These are phyloP conservation scores for Pelecanoides urinatrix DNA, from an alignment of 2,113 vertebrate genomes.

Conservation along the genomic window DNA sequence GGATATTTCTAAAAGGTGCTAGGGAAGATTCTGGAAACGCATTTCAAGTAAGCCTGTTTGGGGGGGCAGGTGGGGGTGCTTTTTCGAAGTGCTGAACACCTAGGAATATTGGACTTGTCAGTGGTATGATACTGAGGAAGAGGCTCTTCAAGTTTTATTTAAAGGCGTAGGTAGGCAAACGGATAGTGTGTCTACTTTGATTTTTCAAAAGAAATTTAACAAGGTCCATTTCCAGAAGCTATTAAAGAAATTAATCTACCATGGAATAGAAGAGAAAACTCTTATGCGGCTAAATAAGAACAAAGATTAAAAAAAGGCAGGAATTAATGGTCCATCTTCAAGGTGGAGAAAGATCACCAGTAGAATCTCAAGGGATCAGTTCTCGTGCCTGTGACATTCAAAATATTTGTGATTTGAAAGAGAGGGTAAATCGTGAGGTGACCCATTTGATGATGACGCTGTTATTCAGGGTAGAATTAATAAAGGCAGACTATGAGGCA, in stretches of 20 bases:
- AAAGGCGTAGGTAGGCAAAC: not conserved
- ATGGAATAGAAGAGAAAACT: not conserved
- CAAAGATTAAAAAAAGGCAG: not conserved
- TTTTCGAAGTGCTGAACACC: not conserved
- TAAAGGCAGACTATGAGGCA: not conserved
- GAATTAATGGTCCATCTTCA: not conserved
- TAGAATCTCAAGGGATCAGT: not conserved
- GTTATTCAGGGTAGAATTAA: not conserved
- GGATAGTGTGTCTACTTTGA: not conserved
- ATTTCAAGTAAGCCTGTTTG: not conserved
- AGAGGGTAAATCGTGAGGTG: not conserved
- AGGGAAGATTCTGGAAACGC: not conserved
- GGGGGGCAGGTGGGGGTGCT: not conserved
- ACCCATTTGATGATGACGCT: not conserved
- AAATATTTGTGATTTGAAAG: not conserved
- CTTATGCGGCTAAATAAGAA: not conserved
- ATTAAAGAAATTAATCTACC: constrained; percentile 33
- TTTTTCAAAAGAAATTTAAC: constrained; percentile 19
- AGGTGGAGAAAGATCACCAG: not conserved
- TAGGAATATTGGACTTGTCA: not conserved
- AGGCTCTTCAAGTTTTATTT: not conserved
- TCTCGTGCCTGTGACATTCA: not conserved
- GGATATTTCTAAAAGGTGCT: not conserved
- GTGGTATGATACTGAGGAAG: not conserved
- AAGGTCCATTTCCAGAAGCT: constrained; percentile 13